Evolutionary conservation across 2,888 invertebrate species (phyloP), one percentile per base, ranked within the genome.

Genomic region (Resseliella maxima): DNA sequence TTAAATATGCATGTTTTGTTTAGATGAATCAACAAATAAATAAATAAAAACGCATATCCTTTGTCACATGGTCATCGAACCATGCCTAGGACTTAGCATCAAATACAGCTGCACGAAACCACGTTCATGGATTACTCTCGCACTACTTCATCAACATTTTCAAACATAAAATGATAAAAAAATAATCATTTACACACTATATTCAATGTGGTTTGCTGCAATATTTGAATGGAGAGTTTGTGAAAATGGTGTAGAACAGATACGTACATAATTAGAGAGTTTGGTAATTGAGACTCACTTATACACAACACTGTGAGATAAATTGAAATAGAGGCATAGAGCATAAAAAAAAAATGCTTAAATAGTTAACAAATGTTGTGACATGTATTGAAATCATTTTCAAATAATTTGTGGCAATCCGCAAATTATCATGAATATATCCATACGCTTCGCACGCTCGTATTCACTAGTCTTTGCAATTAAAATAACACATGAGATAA

Each of bases 361-460:
- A 72, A 72, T 35, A 72, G 31, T 72, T 72, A 31, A 72, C 72
- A 72, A 72, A 72, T 72, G 72, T 72, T 72, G 72, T 72, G 72
- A 72, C 35, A 35, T 72, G 72, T 5, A 72, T 72, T 72, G 72
- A 72, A 72, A 72, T 72, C 72, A 72, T 72, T 72, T 72, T 72
- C 72, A 72, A 72, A 72, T 72, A 72, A 72, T 72, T 72, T 72
- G 72, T 35, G 72, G 72, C 3, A 10, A 15, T 1, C 72, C 72
- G 72, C 72, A 72, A 72, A 72, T 72, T 72, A 72, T 72, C 72
- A 72, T 35, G 72, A 3, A 35, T 12, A 59, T 24, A 72, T 24
- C 18, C 21, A 50, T 21, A 50, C 50, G 15, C 10, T 18, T 59
- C 3, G n/a, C 1, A 72, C 31, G 72, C 15, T 15, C n/a, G n/a